phyloP scores from a whole-genome alignment of 2,888 invertebrate species.

The Myopa tessellatipennis region DNA sequence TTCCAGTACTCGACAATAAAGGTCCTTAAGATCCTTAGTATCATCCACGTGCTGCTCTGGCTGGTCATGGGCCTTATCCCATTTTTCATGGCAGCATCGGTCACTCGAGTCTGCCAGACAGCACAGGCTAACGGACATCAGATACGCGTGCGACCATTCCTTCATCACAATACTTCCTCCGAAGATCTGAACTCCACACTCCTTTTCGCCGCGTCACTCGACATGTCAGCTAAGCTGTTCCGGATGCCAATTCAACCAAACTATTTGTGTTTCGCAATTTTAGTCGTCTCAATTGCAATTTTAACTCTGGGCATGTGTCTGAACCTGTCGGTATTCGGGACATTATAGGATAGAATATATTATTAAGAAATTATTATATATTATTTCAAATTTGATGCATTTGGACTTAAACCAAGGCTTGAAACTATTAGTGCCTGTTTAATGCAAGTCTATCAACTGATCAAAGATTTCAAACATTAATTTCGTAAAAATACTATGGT shows the following conservation, averaged over 20 bases:
- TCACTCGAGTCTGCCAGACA: slow-evolving; percentile 78
- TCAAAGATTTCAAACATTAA: no score
- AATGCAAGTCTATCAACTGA: no score
- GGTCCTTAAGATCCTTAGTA: slow-evolving; percentile 75
- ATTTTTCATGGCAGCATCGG: slow-evolving; percentile 76
- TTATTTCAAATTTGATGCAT: no score
- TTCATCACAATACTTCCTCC: slow-evolving; percentile 81
- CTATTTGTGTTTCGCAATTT: slow-evolving; percentile 75
- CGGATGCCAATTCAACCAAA: slow-evolving; percentile 79
- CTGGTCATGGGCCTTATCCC: slow-evolving; percentile 61
- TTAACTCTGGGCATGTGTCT: slow-evolving; percentile 79
- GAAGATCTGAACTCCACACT: slow-evolving; percentile 82
- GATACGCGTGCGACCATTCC: slow-evolving; percentile 81
- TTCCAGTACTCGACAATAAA: slow-evolving; percentile 71
- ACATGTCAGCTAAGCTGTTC: slow-evolving; percentile 80
- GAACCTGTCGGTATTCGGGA: slow-evolving; percentile 54
- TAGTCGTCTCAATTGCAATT: slow-evolving; percentile 72
- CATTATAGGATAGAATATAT: slow-evolving; percentile 1
- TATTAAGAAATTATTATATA: not conserved
- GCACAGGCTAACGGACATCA: slow-evolving; percentile 83
- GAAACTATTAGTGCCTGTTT: no score
- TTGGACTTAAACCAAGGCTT: no score
- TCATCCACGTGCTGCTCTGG: slow-evolving; percentile 70
- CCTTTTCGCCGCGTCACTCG: slow-evolving; percentile 80
- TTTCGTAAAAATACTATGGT: no score